Base-by-base conservation (phyloP, 1,140 invertebrate species). In the Musca domestica region DNA sequence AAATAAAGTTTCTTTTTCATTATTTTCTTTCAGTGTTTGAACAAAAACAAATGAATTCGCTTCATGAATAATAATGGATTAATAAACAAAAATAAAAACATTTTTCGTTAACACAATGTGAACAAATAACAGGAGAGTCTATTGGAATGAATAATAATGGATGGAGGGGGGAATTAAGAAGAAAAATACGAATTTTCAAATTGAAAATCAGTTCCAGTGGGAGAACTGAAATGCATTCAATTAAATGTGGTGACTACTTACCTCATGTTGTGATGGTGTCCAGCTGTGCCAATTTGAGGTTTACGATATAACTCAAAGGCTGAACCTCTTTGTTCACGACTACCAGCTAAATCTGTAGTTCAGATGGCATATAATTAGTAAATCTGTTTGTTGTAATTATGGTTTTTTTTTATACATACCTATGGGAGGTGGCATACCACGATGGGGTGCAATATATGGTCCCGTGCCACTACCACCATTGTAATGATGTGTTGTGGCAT, bases 231-330 rank as follows among this genome's bases (percentile, higher is more conserved):
- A 12, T 30, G 0, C 7, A 27, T 2, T 1, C n/a, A 64, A 58
- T 46, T 25, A 25, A 25, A 56, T 41, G 27, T 41, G 34, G 6
- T 41, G 6, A 10, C 5, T 10, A 71, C 74, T 85, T 85, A 92
- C 89, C 90, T 91, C 75, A 91, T 84, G 75, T 91, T 92, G 84
- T 91, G 88, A 82, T 89, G 86, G 77, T 81, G 79, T 74, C 77
- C 79, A 22, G 73, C 70, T 51, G 86, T 67, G 85, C 80, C 80
- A 64, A 81, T 80, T 74, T 87, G 86, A 17, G 94, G 94, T 83
- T 97, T 97, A 73, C 93, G 90, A 80, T 98, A 98, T 34, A 97
- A 84, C 78, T 98, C 95, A 81, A 98, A 98, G 10, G 95, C 95
- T 73, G 94, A 95, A n/a, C 93, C 94, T 54, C 94, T 85, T 77